A percentile compares a stretch with the other conserved stretches of the same genome.
These are phyloP conservation scores for Meiosimyza platycephala DNA, from an alignment of 2,888 invertebrate genomes.

Conservation along the genomic window DNA sequence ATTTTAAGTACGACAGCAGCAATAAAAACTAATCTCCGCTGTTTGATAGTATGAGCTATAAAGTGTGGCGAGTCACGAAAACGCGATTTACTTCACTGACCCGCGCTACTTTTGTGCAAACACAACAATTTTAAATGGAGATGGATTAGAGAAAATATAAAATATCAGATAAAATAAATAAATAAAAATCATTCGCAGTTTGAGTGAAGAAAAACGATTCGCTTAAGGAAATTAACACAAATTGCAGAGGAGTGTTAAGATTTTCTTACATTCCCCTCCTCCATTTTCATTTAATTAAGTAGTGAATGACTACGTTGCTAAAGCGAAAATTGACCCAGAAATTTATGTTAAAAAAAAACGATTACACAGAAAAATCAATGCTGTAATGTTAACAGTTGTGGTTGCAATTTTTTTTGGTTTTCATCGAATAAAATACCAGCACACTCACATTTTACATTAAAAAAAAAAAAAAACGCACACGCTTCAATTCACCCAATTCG, in stretches of 20 bases:
- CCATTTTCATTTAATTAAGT: background rate
- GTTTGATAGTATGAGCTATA: background rate
- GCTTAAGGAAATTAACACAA: conserved; percentile 59
- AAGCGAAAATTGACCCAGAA: too few relatives aligned
- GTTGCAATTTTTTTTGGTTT: background rate
- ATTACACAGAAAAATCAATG: background rate
- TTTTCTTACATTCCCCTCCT: background rate
- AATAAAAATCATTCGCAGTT: too few relatives aligned
- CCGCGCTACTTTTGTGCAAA: too few relatives aligned
- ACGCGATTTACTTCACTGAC: background rate
- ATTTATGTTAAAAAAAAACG: background rate
- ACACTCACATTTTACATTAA: background rate
- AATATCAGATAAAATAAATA: background rate
- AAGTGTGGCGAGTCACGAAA: conserved; percentile 14
- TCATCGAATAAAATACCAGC: background rate
- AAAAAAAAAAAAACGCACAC: background rate
- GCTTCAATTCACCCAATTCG: too few relatives aligned
- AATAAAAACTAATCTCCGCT: conserved; percentile 12
- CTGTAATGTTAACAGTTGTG: background rate
- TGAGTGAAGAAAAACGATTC: background rate
- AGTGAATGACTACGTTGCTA: background rate
- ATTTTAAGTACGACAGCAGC: background rate
- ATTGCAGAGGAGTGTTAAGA: conserved; percentile 48
- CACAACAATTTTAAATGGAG: background rate
- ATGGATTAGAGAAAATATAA: background rate